Percentiles rank a stretch among this genome's conserved stretches.
Conservation (phyloP, 1,140 invertebrate genomes). For the Stegodyphus dumicola region DNA sequence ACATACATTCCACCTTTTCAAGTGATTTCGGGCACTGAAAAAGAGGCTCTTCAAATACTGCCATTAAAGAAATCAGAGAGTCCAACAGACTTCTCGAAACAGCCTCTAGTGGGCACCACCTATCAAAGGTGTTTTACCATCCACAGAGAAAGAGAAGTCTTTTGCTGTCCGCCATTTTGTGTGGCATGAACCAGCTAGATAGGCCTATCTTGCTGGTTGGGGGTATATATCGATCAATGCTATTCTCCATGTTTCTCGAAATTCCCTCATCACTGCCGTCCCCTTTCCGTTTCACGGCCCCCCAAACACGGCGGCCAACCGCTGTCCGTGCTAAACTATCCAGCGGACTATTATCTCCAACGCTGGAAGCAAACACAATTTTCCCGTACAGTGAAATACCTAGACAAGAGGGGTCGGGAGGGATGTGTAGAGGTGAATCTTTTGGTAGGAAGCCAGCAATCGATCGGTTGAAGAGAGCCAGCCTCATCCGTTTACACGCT, state of each 20-base stretch:
- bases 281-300: not conserved
- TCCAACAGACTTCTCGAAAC: not conserved
- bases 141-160: not conserved
- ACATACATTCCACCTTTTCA: too few relatives aligned
- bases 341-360: constrained; percentile 46
- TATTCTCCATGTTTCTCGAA: constrained; percentile 31
- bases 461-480: constrained; percentile 31
- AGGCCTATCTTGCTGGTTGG: not conserved
- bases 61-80: too few relatives aligned
- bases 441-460: constrained; percentile 57
- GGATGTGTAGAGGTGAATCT: constrained; percentile 24
- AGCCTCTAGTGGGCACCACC: constrained; percentile 46
- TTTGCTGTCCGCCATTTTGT: constrained; percentile 39
- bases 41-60: too few relatives aligned
- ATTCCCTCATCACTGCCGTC: constrained; percentile 26
- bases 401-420: not conserved
- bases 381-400: constrained; percentile 45
- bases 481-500: constrained; percentile 56
- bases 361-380: constrained; percentile 57
- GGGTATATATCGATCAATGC: constrained; percentile 24
- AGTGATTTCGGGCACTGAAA: too few relatives aligned
- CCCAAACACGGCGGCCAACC: constrained; percentile 24
- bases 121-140: constrained; percentile 1
- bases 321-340: constrained; percentile 55
- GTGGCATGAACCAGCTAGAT: not conserved